Conservation (phyloP, 2,888 invertebrate genomes). For the Pollenia angustigena region DNA sequence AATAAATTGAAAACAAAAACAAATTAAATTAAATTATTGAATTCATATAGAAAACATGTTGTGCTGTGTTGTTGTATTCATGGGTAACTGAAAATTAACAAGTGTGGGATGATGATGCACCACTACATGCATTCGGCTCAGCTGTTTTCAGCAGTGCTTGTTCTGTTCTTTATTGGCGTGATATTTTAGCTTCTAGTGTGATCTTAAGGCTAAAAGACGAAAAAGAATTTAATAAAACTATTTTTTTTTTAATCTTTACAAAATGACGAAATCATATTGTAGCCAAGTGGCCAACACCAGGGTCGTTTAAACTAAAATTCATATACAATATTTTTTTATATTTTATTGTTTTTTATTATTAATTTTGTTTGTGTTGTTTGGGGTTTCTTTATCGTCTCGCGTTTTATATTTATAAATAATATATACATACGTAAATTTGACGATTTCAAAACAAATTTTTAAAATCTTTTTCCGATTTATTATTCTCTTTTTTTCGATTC, state of each 20-base stretch:
- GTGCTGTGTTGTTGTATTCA: conserved; percentile 69
- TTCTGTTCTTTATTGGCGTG: background rate
- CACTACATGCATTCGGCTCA: background rate
- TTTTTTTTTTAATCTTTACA: background rate
- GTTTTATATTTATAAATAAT: conserved; percentile 46
- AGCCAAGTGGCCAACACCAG: conserved; percentile 15
- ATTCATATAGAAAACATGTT: conserved; percentile 60
- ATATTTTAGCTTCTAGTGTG: background rate
- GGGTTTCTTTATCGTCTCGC: conserved; percentile 44
- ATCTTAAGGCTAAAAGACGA: conserved; percentile 26
- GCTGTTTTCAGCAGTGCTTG: conserved; percentile 13
- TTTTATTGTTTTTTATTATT: conserved; percentile 26
- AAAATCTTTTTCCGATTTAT: conserved; percentile 12
- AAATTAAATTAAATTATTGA: conserved; percentile 25
- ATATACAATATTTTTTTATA: background rate
- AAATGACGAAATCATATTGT: conserved; percentile 36
- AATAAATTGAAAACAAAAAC: conserved; percentile 14
- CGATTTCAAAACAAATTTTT: background rate
- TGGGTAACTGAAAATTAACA: conserved; percentile 61
- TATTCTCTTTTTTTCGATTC: conserved; percentile 13
- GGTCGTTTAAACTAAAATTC: background rate
- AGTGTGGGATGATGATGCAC: conserved; percentile 15
- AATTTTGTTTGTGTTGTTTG: conserved; percentile 37
- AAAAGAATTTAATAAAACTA: background rate
- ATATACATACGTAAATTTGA: conserved; percentile 2